Percentiles rank a stretch among this genome's conserved stretches.
Conservation (phyloP, 2,797 vertebrate species). For the Orientallactaga sibirica region DNA sequence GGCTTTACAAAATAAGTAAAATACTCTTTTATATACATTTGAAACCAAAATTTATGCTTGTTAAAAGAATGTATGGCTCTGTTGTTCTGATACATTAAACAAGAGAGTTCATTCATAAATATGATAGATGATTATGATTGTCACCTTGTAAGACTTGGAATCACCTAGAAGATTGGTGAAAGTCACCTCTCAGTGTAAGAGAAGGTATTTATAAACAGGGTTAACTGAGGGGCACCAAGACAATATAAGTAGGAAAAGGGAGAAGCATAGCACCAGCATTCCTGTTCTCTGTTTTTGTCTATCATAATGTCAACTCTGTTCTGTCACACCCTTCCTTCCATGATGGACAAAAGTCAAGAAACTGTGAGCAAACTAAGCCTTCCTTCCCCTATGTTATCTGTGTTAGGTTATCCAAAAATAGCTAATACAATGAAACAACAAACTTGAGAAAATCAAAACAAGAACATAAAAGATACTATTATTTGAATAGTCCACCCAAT, state of each 20-base stretch:
- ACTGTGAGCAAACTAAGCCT: neutral
- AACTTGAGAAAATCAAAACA: neutral
- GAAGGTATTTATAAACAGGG: too few species aligned
- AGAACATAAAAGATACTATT: neutral
- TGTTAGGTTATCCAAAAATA: neutral
- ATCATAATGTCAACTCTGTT: too few species aligned
- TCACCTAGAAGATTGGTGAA: neutral
- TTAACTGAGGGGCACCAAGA: neutral
- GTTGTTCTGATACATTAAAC: neutral
- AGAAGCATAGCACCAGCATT: neutral
- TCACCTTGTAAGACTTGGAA: neutral
- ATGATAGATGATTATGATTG: neutral
- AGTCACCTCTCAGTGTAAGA: too few species aligned
- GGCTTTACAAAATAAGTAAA: conserved; percentile 3
- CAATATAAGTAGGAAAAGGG: too few species aligned
- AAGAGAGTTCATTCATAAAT: neutral
- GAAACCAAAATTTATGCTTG: neutral
- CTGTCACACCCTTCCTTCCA: neutral
- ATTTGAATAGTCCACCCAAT: neutral
- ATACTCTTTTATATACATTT: neutral
- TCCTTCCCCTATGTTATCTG: too few species aligned
- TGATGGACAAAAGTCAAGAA: neutral
- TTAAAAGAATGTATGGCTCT: neutral
- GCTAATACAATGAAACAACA: neutral
- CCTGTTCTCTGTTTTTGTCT: neutral